These are phyloP conservation scores for Achatina immaculata DNA, from an alignment of 1,140 invertebrate genomes.

Conservation along the genomic window DNA sequence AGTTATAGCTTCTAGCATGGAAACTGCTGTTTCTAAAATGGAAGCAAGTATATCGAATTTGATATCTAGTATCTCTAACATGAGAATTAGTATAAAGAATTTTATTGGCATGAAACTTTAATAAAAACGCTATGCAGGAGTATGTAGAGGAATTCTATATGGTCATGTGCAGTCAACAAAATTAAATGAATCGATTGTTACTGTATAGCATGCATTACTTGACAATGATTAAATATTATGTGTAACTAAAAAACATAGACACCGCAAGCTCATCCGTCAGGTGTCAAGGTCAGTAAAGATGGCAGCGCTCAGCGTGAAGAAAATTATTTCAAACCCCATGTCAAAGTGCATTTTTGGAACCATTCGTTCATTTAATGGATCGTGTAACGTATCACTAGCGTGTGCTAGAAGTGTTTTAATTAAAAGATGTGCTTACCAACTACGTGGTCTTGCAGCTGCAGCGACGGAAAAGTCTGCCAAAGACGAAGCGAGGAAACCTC, in stretches of 20 bases:
- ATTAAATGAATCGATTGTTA: no score
- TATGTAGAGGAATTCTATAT: no score
- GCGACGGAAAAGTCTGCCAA: neutral
- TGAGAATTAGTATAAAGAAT: no score
- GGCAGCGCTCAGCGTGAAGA: conserved; percentile 11
- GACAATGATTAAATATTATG: no score
- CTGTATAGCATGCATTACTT: no score
- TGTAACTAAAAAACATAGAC: neutral
- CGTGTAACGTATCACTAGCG: neutral
- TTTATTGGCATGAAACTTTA: no score
- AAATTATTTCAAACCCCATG: neutral
- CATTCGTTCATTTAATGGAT: neutral
- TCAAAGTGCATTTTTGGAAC: neutral
- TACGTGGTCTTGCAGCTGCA: neutral
- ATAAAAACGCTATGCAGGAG: no score
- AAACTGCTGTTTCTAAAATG: no score
- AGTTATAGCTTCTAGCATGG: no score
- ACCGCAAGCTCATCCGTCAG: neutral
- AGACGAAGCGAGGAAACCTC: conserved; percentile 79
- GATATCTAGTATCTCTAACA: no score
- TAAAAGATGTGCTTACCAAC: neutral
- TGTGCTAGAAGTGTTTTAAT: neutral
- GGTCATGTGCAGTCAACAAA: no score
- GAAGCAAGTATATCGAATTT: no score
- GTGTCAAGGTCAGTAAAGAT: conserved; percentile 25